phyloP scores from a whole-genome alignment of 2,113 vertebrate species.

The Caloenas nicobarica region DNA sequence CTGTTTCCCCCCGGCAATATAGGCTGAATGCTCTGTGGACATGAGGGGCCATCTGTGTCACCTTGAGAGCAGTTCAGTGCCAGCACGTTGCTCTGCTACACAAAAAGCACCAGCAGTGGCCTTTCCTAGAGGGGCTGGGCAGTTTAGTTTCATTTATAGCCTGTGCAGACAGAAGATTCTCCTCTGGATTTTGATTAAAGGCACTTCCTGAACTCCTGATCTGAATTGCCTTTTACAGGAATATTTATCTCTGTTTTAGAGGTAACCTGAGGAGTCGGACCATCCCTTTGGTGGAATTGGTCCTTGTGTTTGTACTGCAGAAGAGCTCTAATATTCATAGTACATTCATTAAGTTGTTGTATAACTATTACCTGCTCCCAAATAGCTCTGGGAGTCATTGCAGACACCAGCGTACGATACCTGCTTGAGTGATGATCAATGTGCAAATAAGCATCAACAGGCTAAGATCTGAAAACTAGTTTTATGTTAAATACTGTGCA shows the following conservation, averaged over 20 bases:
- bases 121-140: neutral
- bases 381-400: neutral
- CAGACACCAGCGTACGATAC: neutral
- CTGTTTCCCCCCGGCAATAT: conserved; percentile 43
- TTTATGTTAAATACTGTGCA: neutral
- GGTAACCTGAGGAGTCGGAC: neutral
- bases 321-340: neutral
- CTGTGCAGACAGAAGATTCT: neutral
- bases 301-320: neutral
- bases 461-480: neutral
- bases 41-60: conserved; percentile 55
- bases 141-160: neutral
- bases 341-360: neutral
- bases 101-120: neutral
- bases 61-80: conserved; percentile 47
- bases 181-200: conserved; percentile 27
- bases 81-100: neutral
- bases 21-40: conserved; percentile 49
- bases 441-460: neutral
- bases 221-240: neutral
- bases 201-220: neutral
- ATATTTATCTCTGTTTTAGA: neutral
- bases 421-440: neutral
- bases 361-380: neutral
- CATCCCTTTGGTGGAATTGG: neutral